phyloP scores from a whole-genome alignment of 2,113 vertebrate species.

The Crotalus helleri region DNA sequence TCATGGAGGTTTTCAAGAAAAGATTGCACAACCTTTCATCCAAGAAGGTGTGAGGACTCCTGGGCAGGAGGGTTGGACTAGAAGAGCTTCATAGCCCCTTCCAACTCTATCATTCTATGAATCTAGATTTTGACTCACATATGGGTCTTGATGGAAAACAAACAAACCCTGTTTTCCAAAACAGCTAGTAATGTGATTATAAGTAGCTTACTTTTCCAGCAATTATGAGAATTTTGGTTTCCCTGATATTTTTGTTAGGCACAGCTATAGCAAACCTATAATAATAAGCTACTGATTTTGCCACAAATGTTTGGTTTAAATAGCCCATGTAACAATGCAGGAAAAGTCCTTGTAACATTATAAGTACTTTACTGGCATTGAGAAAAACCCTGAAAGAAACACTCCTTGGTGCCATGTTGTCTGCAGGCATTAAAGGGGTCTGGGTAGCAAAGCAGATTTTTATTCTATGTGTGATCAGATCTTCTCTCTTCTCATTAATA shows the following conservation, averaged over 20 bases:
- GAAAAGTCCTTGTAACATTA: slow-evolving; percentile 38
- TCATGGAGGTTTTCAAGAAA: background rate
- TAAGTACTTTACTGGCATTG: slow-evolving; percentile 38
- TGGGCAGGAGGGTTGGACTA: background rate
- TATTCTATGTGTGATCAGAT: background rate
- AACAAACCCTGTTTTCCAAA: slow-evolving; percentile 17
- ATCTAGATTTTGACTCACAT: background rate
- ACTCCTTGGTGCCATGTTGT: slow-evolving; percentile 46
- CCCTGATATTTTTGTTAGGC: slow-evolving; percentile 27
- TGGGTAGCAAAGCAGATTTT: background rate
- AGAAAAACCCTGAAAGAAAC: slow-evolving; percentile 11
- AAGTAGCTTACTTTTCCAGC: slow-evolving; percentile 44
- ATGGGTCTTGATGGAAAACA: background rate
- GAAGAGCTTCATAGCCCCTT: background rate
- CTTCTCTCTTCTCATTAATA: background rate
- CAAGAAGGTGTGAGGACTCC: background rate
- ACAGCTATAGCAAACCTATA: slow-evolving; percentile 40
- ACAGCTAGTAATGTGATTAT: slow-evolving; percentile 43
- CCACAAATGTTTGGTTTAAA: slow-evolving; percentile 43
- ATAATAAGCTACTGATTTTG: slow-evolving; percentile 24
- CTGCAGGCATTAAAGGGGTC: slow-evolving; percentile 18
- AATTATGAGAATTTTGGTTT: slow-evolving; percentile 29
- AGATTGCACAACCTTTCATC: background rate
- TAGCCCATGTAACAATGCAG: slow-evolving; percentile 34
- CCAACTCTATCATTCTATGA: background rate